These are phyloP conservation scores for Drosophila paranaensis DNA, from an alignment of 2,888 invertebrate species.

Conservation along the genomic window DNA sequence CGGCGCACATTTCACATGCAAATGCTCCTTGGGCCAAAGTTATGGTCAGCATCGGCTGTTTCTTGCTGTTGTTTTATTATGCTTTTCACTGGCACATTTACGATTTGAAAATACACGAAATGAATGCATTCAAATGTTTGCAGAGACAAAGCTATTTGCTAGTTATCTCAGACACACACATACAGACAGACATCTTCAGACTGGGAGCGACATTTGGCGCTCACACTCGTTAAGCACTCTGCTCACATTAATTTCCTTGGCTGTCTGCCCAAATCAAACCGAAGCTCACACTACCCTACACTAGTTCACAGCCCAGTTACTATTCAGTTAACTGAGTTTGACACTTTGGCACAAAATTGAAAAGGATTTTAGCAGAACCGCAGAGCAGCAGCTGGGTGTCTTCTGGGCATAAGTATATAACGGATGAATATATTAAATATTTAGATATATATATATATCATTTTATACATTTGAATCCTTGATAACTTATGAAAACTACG, in stretches of 20 bases:
- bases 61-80: background rate
- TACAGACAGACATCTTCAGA: background rate
- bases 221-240: conserved; percentile 59
- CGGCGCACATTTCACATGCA: conserved; percentile 51
- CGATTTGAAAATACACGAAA: background rate
- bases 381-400: background rate
- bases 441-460: background rate
- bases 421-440: background rate
- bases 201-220: conserved; percentile 27
- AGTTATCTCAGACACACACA: background rate
- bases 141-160: background rate
- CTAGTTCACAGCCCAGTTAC: conserved; percentile 13
- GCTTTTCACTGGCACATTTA: background rate
- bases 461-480: background rate
- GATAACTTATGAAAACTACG: too few species aligned
- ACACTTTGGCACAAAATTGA: conserved; percentile 51
- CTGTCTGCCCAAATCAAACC: conserved; percentile 56
- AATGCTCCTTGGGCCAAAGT: conserved; percentile 42
- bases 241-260: conserved; percentile 63
- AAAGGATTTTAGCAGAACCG: conserved; percentile 37
- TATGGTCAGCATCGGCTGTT: conserved; percentile 10
- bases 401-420: background rate
- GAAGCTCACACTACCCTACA: conserved; percentile 11
- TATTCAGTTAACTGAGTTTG: conserved; percentile 57
- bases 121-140: conserved; percentile 17